phyloP scores from a whole-genome alignment of 2,888 invertebrate genomes.

The Steromphala cineraria region DNA sequence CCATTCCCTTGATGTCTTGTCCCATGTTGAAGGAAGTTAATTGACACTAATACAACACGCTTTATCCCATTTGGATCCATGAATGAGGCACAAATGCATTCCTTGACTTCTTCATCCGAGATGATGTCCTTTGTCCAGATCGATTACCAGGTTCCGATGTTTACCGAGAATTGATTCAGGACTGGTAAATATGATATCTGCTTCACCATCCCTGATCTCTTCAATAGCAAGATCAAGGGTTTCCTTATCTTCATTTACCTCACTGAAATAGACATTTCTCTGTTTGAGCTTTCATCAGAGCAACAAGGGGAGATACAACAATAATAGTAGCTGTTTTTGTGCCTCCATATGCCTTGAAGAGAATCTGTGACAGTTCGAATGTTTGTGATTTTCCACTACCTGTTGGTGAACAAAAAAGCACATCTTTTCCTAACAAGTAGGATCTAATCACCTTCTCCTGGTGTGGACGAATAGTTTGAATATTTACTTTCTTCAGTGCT shows the following conservation, averaged over 20 bases:
- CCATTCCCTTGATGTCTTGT: background rate
- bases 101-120: constrained; percentile 15
- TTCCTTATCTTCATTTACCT: background rate
- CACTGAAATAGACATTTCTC: background rate
- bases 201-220: background rate
- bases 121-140: background rate
- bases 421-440: background rate
- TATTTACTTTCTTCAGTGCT: background rate
- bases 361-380: background rate
- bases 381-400: background rate
- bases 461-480: background rate
- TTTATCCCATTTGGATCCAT: background rate
- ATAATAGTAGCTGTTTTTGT: background rate
- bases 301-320: constrained; percentile 7
- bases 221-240: background rate
- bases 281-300: background rate
- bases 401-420: background rate
- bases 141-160: background rate
- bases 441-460: background rate
- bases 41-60: background rate
- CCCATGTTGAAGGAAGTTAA: constrained; percentile 37
- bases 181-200: background rate
- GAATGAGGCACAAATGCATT: background rate
- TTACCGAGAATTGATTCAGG: background rate
- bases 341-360: background rate